Evolutionary conservation across 2,797 vertebrate genomes (phyloP).

Genomic region (Thalassophryne amazonica): DNA sequence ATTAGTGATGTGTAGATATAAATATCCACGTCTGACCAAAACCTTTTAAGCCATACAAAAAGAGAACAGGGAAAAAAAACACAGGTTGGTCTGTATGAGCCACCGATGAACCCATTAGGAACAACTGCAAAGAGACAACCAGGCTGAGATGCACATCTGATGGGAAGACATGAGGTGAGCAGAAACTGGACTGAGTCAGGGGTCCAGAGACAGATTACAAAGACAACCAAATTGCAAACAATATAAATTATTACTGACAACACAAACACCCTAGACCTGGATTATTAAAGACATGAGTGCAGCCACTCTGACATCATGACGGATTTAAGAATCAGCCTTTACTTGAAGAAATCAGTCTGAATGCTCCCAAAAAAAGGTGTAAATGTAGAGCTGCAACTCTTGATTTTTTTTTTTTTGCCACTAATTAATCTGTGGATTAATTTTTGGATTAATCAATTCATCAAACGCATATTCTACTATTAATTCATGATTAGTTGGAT

Average conservation of each 20-base stretch:
- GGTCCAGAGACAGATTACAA: conserved; percentile 27
- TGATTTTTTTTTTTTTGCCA: background rate
- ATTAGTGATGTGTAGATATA: conserved; percentile 33
- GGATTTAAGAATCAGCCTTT: background rate
- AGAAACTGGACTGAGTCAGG: conserved; percentile 45
- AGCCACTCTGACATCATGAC: conserved; percentile 6
- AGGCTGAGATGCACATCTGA: conserved; percentile 28
- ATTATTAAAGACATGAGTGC: background rate
- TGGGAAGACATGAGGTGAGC: conserved; percentile 40
- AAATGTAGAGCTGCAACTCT: too few species aligned
- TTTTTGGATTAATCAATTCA: too few species aligned
- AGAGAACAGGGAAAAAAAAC: conserved; percentile 2
- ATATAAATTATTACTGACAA: conserved; percentile 27
- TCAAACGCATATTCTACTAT: too few species aligned
- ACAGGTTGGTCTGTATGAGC: conserved; percentile 11
- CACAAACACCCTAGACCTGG: background rate
- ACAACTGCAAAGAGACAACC: conserved; percentile 25
- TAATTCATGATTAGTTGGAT: too few species aligned
- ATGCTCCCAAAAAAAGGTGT: too few species aligned
- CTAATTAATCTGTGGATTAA: too few species aligned
- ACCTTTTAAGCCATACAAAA: conserved; percentile 5
- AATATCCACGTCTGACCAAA: conserved; percentile 25
- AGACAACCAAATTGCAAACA: conserved; percentile 26
- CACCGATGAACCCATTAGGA: conserved; percentile 33
- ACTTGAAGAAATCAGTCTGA: background rate